These are phyloP conservation scores for Chromobotia macracanthus DNA, from an alignment of 2,797 vertebrate genomes.

Conservation along the genomic window DNA sequence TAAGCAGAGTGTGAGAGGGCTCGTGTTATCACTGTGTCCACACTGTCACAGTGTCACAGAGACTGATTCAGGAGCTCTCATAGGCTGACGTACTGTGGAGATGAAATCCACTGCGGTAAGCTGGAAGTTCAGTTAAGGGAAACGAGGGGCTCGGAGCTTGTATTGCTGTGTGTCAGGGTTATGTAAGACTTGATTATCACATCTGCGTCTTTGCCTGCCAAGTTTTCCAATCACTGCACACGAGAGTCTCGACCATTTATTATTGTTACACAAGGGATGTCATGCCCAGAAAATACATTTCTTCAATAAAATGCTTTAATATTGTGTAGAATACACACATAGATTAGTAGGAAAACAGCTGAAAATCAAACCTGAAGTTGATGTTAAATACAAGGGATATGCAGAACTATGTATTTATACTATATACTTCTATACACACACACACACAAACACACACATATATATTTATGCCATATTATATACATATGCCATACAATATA, in stretches of 20 bases:
- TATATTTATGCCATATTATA: no score
- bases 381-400: neutral
- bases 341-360: neutral
- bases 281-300: neutral
- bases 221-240: slow-evolving; percentile 46
- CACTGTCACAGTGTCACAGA: slow-evolving; percentile 16
- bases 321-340: neutral
- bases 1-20: neutral
- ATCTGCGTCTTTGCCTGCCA: slow-evolving; percentile 55
- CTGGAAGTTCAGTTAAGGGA: slow-evolving; percentile 24
- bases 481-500: no score
- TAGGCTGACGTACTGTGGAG: slow-evolving; percentile 20
- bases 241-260: slow-evolving; percentile 28
- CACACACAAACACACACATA: no score
- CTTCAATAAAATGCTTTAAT: slow-evolving; percentile 12
- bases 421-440: no score
- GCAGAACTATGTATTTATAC: neutral
- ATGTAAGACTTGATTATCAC: slow-evolving; percentile 53
- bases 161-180: slow-evolving; percentile 48
- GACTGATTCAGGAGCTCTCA: slow-evolving; percentile 16
- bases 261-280: slow-evolving; percentile 28
- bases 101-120: slow-evolving; percentile 19
- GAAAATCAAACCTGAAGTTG: neutral
- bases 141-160: slow-evolving; percentile 42
- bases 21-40: slow-evolving; percentile 2